phyloP scores from a whole-genome alignment of 2,888 invertebrate genomes.

The Litoditis marina region DNA sequence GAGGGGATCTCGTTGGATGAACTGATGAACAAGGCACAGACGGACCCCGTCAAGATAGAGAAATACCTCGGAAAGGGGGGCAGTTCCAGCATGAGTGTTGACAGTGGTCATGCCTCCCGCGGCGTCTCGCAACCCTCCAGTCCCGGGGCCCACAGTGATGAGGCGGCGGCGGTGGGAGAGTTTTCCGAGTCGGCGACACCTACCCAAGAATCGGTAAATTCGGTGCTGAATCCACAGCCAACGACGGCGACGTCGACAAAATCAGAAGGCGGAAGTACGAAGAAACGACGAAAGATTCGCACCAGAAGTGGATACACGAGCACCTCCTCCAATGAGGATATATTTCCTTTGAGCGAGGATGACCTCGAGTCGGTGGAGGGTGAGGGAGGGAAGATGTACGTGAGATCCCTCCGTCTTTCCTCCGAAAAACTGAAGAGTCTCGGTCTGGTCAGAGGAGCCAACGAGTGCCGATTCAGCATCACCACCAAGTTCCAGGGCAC shows the following conservation, averaged over 20 bases:
- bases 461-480: constrained; percentile 94
- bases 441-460: constrained; percentile 80
- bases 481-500: constrained; percentile 97
- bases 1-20: constrained; percentile 54
- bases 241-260: no score
- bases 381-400: constrained; percentile 23
- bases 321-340: no score
- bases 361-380: constrained; percentile 30
- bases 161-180: constrained; percentile 8
- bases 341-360: constrained; percentile 42
- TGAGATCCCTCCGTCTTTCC: constrained; percentile 73
- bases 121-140: constrained; percentile 38
- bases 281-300: no score
- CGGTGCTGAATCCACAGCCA: no score
- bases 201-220: no score
- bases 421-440: constrained; percentile 88
- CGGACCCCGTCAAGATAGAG: constrained; percentile 53
- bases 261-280: no score
- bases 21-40: constrained; percentile 31
- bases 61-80: constrained; percentile 52
- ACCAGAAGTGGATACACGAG: no score
- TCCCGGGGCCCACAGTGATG: no score
- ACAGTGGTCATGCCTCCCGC: constrained; percentile 40
- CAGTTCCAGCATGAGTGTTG: constrained; percentile 33
- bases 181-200: constrained; percentile 23